Base-by-base conservation (phyloP, 2,113 vertebrate genomes). In the Siniperca knerii region DNA sequence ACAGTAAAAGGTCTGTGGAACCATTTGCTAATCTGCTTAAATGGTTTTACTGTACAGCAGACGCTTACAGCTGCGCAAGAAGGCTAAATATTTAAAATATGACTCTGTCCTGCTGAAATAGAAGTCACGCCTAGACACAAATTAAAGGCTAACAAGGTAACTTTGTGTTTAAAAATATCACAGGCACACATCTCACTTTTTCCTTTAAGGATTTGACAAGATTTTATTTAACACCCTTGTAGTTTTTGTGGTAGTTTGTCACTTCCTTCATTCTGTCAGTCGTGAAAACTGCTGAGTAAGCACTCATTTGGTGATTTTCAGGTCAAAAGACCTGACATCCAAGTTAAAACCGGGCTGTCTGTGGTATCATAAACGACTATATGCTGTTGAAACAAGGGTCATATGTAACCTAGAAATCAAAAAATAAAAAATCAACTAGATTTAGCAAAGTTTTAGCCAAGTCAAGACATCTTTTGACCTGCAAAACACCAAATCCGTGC, bases 11-110 rank as follows among this genome's bases (percentile, higher is more conserved):
- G 52, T 58, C 57, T 79, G 75, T 37, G 75, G 79, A 88, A 82
- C 44, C 86, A 74, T 73, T 80, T 84, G 66, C 79, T 65, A 62
- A 86, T 73, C 69, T 67, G 58, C 81, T 82, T 75, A 58, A 71
- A 80, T 33, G 12, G 64, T 78, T 75, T 84, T 71, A 66, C 25
- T 84, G 54, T 48, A 46, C 44, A 77, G 55, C 20, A 50, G 78
- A 83, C 33, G 64, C 73, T 72, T 44, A 35, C 35, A 72, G 48
- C 46, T 29, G 40, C 72, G 15, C 67, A 75, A 46, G 76, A 85
- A 79, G 33, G n/a, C 1, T 50, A 20, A 55, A 72, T 42, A 29
- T 87, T 58, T 42, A 5, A 62, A 58, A 15, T 21, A 25, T 25
- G 37, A 65, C 29, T 60, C 9, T 29, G 8, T 44, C 57, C 16